Evolutionary conservation across 2,797 vertebrate genomes (phyloP).

Genomic region (Avahi laniger): DNA sequence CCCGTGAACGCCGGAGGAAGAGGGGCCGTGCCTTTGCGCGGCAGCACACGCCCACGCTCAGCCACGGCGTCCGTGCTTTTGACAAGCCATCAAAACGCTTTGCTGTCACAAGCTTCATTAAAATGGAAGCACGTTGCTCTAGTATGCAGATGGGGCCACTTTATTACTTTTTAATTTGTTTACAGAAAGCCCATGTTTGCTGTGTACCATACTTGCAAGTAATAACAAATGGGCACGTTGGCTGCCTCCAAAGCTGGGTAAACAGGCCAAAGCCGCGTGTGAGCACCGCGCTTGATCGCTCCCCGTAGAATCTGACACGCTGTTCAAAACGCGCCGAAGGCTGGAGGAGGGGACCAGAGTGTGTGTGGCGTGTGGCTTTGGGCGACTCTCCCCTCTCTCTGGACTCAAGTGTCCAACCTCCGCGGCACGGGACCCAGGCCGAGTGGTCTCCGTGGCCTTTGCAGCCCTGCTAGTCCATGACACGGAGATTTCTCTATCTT

Average conservation of each 20-base stretch:
- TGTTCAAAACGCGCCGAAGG: background rate
- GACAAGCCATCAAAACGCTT: constrained; percentile 55
- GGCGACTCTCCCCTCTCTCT: background rate
- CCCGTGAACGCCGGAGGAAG: background rate
- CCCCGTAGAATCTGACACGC: background rate
- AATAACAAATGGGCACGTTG: constrained; percentile 54
- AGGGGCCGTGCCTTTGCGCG: rapidly evolving
- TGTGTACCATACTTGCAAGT: constrained; percentile 61
- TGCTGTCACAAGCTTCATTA: constrained; percentile 59
- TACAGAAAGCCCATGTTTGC: constrained; percentile 63
- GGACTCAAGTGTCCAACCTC: background rate
- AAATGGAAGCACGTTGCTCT: constrained; percentile 25
- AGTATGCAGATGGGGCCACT: constrained; percentile 69
- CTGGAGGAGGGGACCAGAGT: background rate
- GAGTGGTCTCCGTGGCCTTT: background rate
- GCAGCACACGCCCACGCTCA: background rate
- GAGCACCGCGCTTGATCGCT: background rate
- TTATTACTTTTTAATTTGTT: constrained; percentile 77
- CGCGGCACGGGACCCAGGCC: background rate
- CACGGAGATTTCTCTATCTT: background rate
- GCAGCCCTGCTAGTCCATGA: background rate
- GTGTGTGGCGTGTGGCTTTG: background rate
- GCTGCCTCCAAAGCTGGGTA: constrained; percentile 39
- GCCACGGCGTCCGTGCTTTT: background rate
- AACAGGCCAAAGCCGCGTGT: background rate